These are phyloP conservation scores for Sander vitreus DNA, from an alignment of 2,113 vertebrate species.

Conservation along the genomic window DNA sequence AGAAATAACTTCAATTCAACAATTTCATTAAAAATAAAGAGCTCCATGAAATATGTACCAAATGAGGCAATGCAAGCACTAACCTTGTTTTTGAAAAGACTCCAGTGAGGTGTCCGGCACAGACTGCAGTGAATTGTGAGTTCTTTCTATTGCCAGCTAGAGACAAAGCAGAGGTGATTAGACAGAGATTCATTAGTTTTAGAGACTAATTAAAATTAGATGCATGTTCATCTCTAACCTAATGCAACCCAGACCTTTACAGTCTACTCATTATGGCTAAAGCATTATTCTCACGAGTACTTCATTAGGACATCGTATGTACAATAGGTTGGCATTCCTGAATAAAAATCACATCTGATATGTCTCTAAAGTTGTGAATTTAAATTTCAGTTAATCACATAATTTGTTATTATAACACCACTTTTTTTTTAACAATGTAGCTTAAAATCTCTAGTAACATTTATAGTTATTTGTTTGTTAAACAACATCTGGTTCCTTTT, in stretches of 20 bases:
- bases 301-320: not conserved
- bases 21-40: not conserved
- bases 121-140: conserved; percentile 65
- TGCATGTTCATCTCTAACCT: not conserved
- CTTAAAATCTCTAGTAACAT: not conserved
- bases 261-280: not conserved
- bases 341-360: not conserved
- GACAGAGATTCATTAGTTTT: not conserved
- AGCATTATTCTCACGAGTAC: not conserved
- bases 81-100: conserved; percentile 81
- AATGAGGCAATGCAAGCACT: conserved; percentile 15
- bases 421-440: not conserved
- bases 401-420: not conserved
- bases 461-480: not conserved
- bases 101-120: conserved; percentile 74
- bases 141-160: conserved; percentile 79
- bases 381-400: not conserved
- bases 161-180: conserved; percentile 19
- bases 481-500: not conserved
- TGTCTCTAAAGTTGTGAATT: not conserved
- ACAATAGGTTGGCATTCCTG: not conserved
- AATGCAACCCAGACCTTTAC: not conserved
- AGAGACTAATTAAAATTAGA: not conserved
- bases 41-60: not conserved
- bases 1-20: not conserved